Percentiles rank a stretch among this genome's conserved stretches.
phyloP scores from a whole-genome alignment of 2,797 vertebrate genomes.

The Lophura swinhoii region DNA sequence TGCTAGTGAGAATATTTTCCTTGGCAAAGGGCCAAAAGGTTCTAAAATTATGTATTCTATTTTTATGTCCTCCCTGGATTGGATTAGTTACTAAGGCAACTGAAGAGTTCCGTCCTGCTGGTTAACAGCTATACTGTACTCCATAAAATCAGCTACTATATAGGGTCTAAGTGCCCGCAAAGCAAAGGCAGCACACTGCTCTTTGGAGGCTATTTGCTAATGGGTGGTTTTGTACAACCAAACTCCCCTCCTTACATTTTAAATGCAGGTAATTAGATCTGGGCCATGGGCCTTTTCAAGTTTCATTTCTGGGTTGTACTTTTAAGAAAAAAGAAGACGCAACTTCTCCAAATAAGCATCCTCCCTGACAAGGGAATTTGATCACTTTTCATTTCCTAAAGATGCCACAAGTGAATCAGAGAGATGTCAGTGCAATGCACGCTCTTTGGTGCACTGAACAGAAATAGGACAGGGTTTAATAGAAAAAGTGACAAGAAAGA shows the following conservation, averaged over 20 bases:
- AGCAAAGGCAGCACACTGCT: background rate
- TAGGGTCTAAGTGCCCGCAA: background rate
- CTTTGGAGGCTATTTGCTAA: background rate
- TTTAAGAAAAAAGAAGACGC: background rate
- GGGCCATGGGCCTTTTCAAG: background rate
- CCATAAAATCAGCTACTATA: conserved; percentile 60
- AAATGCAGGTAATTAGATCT: background rate
- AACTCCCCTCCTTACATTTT: background rate
- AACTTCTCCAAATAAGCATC: background rate
- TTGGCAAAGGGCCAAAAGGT: conserved; percentile 79
- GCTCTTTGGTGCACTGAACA: background rate
- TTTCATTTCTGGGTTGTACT: conserved; percentile 1
- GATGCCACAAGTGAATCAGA: background rate
- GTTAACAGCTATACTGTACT: conserved; percentile 77
- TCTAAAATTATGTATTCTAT: conserved; percentile 83
- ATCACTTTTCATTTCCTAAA: conserved; percentile 34
- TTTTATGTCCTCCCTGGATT: conserved; percentile 80
- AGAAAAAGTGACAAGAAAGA: background rate
- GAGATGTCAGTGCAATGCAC: background rate
- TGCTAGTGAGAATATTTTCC: conserved; percentile 76
- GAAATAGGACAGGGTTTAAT: conserved; percentile 35
- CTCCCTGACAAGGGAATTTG: conserved; percentile 3
- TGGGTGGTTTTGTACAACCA: background rate
- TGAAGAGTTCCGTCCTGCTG: conserved; percentile 78
- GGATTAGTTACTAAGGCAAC: conserved; percentile 85